phyloP scores from a whole-genome alignment of 2,113 vertebrate species.

The Coregonus clupeaformis region DNA sequence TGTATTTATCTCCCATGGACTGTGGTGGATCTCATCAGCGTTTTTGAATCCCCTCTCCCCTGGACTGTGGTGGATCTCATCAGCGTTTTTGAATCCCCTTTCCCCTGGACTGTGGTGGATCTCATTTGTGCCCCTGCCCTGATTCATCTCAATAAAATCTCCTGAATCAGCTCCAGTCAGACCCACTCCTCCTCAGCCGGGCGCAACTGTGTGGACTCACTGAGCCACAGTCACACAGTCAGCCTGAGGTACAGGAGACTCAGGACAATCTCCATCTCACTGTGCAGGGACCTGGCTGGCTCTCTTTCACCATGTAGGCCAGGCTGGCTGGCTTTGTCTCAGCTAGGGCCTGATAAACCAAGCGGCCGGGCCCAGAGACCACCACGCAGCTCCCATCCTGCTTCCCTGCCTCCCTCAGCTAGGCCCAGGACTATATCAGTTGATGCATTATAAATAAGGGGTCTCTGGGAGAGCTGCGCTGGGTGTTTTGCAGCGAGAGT shows the following conservation, averaged over 20 bases:
- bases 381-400: slow-evolving; percentile 34
- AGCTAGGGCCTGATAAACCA: slow-evolving; percentile 15
- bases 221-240: slow-evolving; percentile 10
- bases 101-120: no score
- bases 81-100: no score
- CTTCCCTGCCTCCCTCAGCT: slow-evolving; percentile 18
- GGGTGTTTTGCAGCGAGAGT: slow-evolving; percentile 37
- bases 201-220: slow-evolving; percentile 1
- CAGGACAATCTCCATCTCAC: not conserved
- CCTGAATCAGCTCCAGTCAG: slow-evolving; percentile 32
- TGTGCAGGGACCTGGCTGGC: not conserved
- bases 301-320: not conserved
- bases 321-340: not conserved
- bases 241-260: not conserved
- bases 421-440: slow-evolving; percentile 44
- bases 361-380: slow-evolving; percentile 11
- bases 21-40: no score
- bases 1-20: slow-evolving; percentile 24
- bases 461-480: slow-evolving; percentile 55
- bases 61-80: no score
- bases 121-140: slow-evolving; percentile 11
- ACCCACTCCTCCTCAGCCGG: slow-evolving; percentile 6
- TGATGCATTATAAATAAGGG: slow-evolving; percentile 71
- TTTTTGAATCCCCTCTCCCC: no score
- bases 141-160: slow-evolving; percentile 42